phyloP scores from a whole-genome alignment of 1,140 invertebrate genomes.

The Drosophila erecta region DNA sequence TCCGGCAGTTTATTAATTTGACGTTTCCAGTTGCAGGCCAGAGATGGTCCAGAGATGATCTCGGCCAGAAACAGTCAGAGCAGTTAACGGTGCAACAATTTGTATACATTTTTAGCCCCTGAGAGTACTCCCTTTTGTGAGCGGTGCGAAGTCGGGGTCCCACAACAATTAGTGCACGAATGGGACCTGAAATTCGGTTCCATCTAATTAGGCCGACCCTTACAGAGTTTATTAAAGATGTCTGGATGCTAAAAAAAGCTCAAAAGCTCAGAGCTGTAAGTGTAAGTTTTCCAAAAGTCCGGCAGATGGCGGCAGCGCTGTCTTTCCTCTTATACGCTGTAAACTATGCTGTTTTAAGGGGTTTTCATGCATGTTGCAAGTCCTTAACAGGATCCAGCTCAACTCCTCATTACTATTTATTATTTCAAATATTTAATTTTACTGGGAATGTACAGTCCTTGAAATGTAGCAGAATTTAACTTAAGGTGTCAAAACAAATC shows the following conservation, averaged over 20 bases:
- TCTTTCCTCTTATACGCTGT: conserved; percentile 36
- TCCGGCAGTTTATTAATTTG: conserved; percentile 81
- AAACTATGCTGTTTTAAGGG: conserved; percentile 1
- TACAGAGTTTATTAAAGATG: background rate
- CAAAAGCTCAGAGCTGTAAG: conserved; percentile 2
- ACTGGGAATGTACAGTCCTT: too few relatives aligned
- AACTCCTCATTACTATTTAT: too few relatives aligned
- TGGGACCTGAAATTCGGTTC: conserved; percentile 1
- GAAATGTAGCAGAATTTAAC: too few relatives aligned
- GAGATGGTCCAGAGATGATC: conserved; percentile 8
- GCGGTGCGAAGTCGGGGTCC: conserved; percentile 9
- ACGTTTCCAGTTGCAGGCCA: conserved; percentile 63
- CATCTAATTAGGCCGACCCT: conserved; percentile 18
- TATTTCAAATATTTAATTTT: too few relatives aligned
- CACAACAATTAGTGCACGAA: conserved; percentile 33
- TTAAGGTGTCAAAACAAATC: too few relatives aligned
- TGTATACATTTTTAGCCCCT: conserved; percentile 56
- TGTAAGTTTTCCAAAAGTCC: background rate
- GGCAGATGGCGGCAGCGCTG: conserved; percentile 23
- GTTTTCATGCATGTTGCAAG: background rate
- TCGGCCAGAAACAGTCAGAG: conserved; percentile 9
- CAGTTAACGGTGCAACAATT: conserved; percentile 68
- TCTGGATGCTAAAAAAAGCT: conserved; percentile 25
- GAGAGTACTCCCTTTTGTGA: conserved; percentile 2
- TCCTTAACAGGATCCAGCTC: background rate